phyloP scores from a whole-genome alignment of 2,888 invertebrate species.

The Neria commutata region DNA sequence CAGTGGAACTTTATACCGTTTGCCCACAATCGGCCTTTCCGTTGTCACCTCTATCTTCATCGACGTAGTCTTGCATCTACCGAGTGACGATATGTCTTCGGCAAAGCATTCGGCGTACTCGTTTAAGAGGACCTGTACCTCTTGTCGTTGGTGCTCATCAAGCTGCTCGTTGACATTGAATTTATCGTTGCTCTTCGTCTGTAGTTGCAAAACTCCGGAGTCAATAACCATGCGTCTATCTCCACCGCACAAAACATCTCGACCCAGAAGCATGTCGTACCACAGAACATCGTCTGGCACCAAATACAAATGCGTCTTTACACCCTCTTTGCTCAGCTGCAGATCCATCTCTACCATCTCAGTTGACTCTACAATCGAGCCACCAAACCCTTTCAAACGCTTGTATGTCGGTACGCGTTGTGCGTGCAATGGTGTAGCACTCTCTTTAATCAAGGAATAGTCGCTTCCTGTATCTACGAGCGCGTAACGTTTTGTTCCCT shows the following conservation, averaged over 20 bases:
- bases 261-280: conserved; percentile 20
- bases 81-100: conserved; percentile 20
- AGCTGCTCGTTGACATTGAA: conserved; percentile 8
- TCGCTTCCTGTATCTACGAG: conserved; percentile 25
- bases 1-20: conserved; percentile 28
- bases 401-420: background rate
- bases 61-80: conserved; percentile 21
- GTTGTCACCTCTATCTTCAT: conserved; percentile 26
- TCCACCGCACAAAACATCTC: conserved; percentile 24
- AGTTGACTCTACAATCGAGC: conserved; percentile 16
- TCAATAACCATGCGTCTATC: conserved; percentile 20
- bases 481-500: conserved; percentile 3
- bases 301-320: conserved; percentile 11
- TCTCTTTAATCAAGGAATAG: conserved; percentile 15
- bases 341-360: conserved; percentile 12
- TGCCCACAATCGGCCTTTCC: conserved; percentile 25
- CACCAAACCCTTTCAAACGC: conserved; percentile 27
- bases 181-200: background rate
- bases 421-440: background rate
- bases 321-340: conserved; percentile 9
- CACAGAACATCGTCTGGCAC: conserved; percentile 22
- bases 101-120: conserved; percentile 16
- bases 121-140: background rate
- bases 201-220: conserved; percentile 23
- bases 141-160: background rate